phyloP scores from a whole-genome alignment of 2,797 vertebrate species.

The Notoglanidium macrostoma region DNA sequence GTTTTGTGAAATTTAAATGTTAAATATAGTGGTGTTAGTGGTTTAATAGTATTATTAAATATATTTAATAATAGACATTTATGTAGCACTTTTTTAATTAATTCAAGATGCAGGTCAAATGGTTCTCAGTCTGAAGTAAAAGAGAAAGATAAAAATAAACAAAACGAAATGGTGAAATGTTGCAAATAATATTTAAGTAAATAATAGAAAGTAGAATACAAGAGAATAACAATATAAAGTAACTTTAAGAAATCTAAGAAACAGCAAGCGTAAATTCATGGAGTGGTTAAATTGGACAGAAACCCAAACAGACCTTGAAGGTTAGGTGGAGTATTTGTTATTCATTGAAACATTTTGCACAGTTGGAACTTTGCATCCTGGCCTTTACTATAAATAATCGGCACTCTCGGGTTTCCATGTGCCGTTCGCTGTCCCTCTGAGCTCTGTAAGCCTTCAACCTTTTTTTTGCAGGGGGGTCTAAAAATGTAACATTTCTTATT shows the following conservation, averaged over 20 bases:
- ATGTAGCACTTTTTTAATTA: too few relatives aligned
- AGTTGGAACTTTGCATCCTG: neutral
- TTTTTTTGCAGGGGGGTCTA: neutral
- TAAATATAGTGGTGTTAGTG: too few relatives aligned
- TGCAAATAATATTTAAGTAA: neutral
- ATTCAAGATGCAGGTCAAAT: neutral
- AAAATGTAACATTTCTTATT: too few relatives aligned
- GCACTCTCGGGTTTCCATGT: conserved; percentile 32
- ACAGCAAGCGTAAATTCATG: too few relatives aligned
- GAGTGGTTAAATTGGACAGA: neutral
- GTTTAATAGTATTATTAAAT: too few relatives aligned
- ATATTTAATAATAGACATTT: too few relatives aligned
- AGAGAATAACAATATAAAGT: neutral
- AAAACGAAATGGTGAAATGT: neutral
- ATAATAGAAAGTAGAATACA: neutral
- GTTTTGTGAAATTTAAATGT: neutral
- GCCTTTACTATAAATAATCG: conserved; percentile 35
- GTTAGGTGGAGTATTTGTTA: neutral
- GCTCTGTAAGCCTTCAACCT: neutral
- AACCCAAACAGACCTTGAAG: neutral
- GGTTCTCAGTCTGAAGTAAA: neutral
- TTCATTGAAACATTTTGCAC: neutral
- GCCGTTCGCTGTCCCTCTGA: too few relatives aligned
- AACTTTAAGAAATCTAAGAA: too few relatives aligned
- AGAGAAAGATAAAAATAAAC: neutral